Conservation (phyloP, 2,797 vertebrate genomes). For the Trachurus trachurus region DNA sequence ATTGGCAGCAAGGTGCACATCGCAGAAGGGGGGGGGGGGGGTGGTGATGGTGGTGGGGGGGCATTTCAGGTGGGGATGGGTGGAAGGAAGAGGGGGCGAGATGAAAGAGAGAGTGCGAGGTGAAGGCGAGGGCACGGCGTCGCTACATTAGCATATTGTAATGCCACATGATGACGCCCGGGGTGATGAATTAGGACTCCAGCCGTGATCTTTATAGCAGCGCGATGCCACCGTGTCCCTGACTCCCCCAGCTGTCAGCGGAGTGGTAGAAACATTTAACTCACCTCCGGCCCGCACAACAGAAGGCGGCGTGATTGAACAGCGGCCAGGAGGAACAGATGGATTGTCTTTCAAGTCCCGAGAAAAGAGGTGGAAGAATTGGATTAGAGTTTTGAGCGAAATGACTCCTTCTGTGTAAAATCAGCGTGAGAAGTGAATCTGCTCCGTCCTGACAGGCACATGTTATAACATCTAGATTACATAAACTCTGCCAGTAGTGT, state of each 20-base stretch:
- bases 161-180: conserved; percentile 77
- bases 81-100: conserved; percentile 28
- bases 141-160: conserved; percentile 83
- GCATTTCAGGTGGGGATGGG: not conserved
- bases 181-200: conserved; percentile 81
- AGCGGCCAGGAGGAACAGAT: conserved; percentile 67
- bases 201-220: conserved; percentile 73
- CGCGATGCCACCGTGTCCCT: conserved; percentile 70
- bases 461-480: conserved; percentile 57
- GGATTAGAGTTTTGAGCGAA: conserved; percentile 60
- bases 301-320: conserved; percentile 67
- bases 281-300: conserved; percentile 63
- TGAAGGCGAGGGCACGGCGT: conserved; percentile 65
- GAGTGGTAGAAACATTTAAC: conserved; percentile 75
- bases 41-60: too few species aligned
- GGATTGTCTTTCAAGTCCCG: conserved; percentile 70
- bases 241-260: conserved; percentile 60
- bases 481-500: conserved; percentile 32
- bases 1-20: conserved; percentile 46
- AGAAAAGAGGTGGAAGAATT: conserved; percentile 65
- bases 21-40: conserved; percentile 19
- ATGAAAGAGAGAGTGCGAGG: conserved; percentile 67
- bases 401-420: conserved; percentile 50
- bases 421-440: conserved; percentile 40
- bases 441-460: conserved; percentile 23